Conservation (phyloP, 2,797 vertebrate genomes). For the Premnoplex brunnescens region DNA sequence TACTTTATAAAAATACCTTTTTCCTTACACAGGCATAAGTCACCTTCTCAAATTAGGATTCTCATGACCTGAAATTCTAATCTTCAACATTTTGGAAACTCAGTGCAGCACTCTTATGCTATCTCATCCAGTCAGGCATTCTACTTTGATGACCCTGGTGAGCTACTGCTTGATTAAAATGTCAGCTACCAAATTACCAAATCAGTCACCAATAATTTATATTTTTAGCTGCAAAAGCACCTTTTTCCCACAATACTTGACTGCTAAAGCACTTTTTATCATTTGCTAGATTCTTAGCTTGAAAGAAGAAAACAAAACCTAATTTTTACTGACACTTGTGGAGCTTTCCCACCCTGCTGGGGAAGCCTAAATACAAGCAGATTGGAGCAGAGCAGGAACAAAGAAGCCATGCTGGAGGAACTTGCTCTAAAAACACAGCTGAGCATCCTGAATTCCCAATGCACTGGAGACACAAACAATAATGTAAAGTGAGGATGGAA, state of each 20-base stretch:
- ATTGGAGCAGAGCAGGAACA: constrained; percentile 32
- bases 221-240: neutral
- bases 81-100: neutral
- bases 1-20: neutral
- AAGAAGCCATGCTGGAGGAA: neutral
- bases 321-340: neutral
- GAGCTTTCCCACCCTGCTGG: neutral
- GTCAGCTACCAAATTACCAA: neutral
- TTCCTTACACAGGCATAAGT: neutral
- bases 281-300: neutral
- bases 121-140: neutral
- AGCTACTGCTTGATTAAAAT: neutral
- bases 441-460: neutral
- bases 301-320: neutral
- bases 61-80: neutral
- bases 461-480: neutral
- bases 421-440: constrained; percentile 47
- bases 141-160: neutral
- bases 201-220: neutral
- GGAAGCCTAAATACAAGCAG: constrained; percentile 16
- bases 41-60: neutral
- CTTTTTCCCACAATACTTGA: neutral
- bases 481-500: constrained; percentile 24
- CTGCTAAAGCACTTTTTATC: neutral
- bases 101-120: neutral